phyloP scores from a whole-genome alignment of 2,888 invertebrate species.

The Drosophila algonquin region DNA sequence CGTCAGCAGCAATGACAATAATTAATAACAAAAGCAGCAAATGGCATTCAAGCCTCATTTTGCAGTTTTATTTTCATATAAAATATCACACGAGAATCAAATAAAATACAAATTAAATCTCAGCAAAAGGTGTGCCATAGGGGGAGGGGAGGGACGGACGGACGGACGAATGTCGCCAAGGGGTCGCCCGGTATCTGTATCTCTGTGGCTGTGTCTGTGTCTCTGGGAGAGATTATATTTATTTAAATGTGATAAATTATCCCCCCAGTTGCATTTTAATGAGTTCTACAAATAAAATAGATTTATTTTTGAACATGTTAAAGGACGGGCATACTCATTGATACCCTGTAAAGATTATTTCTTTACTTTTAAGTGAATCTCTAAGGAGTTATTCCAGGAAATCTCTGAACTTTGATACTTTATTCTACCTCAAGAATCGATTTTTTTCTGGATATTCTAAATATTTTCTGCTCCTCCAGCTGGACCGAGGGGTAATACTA shows the following conservation, averaged over 20 bases:
- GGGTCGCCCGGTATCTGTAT: conserved; percentile 21
- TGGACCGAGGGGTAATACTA: no score
- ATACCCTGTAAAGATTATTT: neutral
- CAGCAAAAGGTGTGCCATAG: neutral
- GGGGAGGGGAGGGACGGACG: neutral
- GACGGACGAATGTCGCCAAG: conserved; percentile 3
- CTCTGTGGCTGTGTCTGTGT: neutral
- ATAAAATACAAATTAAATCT: conserved; percentile 9
- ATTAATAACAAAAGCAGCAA: conserved; percentile 31
- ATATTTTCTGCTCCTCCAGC: no score
- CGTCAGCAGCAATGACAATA: conserved; percentile 27
- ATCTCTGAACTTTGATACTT: no score
- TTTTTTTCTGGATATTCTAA: no score
- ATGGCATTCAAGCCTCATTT: conserved; percentile 60
- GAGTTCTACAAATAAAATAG: conserved; percentile 4
- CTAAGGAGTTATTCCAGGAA: neutral
- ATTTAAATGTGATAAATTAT: conserved; percentile 17
- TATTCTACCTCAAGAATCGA: no score
- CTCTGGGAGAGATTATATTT: neutral
- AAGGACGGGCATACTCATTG: neutral
- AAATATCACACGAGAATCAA: conserved; percentile 35
- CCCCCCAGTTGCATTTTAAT: conserved; percentile 11
- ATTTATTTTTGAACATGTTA: neutral
- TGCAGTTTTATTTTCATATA: conserved; percentile 37
- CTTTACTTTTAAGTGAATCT: no score